These are phyloP conservation scores for Peromyscus nudipes DNA, from an alignment of 2,797 vertebrate genomes.

Conservation along the genomic window DNA sequence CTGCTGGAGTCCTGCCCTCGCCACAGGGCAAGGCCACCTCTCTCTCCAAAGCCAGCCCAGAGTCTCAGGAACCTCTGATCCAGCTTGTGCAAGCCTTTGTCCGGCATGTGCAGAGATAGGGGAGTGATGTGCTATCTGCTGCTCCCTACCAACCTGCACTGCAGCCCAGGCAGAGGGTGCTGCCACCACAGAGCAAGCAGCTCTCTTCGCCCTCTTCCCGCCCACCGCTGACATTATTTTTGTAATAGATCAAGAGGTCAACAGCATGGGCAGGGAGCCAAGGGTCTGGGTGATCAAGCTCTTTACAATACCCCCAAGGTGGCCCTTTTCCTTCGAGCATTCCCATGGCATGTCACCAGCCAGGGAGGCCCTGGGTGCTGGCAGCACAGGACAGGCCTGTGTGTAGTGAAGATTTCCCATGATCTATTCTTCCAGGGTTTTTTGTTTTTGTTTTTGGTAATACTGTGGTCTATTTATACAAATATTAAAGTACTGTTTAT, in stretches of 20 bases:
- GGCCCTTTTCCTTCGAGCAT: slow-evolving; percentile 52
- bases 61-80: slow-evolving; percentile 97
- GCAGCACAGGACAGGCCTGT: slow-evolving; percentile 79
- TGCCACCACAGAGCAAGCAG: neutral
- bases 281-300: neutral
- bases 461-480: slow-evolving; percentile 91
- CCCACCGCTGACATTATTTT: slow-evolving; percentile 85
- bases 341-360: slow-evolving; percentile 40
- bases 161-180: neutral
- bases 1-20: slow-evolving; percentile 92
- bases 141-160: neutral
- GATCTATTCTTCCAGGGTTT: slow-evolving; percentile 83
- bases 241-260: slow-evolving; percentile 82
- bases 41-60: slow-evolving; percentile 91
- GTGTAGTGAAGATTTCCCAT: slow-evolving; percentile 81
- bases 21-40: slow-evolving; percentile 92
- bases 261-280: slow-evolving; percentile 67
- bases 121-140: neutral
- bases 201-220: neutral
- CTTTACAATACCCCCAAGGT: neutral
- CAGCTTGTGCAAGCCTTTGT: slow-evolving; percentile 98
- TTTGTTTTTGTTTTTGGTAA: slow-evolving; percentile 76
- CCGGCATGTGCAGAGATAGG: slow-evolving; percentile 95
- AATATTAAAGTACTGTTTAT: slow-evolving; percentile 90
- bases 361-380: slow-evolving; percentile 34